These are phyloP conservation scores for Amphilophus citrinellus DNA, from an alignment of 2,113 vertebrate species.

Conservation along the genomic window DNA sequence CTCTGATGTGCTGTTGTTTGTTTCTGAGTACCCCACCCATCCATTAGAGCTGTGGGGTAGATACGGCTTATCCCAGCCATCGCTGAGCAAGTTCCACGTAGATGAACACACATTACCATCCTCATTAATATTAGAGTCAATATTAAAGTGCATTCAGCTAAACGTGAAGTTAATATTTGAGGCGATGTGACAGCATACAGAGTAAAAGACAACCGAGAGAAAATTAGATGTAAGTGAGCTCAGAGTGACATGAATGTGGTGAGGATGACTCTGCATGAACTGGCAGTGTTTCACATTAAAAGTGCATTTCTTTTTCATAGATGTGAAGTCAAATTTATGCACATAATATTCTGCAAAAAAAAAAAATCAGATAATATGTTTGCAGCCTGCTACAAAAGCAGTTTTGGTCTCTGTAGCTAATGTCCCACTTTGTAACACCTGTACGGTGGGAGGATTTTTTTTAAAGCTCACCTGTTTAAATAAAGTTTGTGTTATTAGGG, in stretches of 20 bases:
- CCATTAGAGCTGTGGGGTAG: not conserved
- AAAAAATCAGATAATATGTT: not conserved
- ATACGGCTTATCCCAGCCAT: not conserved
- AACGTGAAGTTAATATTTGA: not conserved
- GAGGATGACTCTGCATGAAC: not conserved
- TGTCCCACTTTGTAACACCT: not conserved
- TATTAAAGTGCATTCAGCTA: not conserved
- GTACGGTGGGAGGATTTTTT: not conserved
- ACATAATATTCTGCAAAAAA: not conserved
- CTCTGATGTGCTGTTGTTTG: not conserved
- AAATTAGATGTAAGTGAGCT: too few relatives aligned
- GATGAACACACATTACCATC: too few relatives aligned
- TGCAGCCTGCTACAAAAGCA: not conserved
- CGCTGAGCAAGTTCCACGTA: not conserved
- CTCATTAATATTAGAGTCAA: not conserved
- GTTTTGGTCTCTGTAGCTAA: not conserved
- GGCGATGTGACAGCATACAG: not conserved
- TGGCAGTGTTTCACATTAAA: not conserved
- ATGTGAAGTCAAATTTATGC: not conserved
- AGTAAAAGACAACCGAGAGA: not conserved
- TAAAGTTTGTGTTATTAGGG: not conserved
- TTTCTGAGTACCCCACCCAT: not conserved
- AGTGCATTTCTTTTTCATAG: not conserved
- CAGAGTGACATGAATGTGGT: not conserved
- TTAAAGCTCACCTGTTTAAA: not conserved